These are phyloP conservation scores for Globicephala melas DNA, from an alignment of 2,113 vertebrate genomes.

Conservation along the genomic window DNA sequence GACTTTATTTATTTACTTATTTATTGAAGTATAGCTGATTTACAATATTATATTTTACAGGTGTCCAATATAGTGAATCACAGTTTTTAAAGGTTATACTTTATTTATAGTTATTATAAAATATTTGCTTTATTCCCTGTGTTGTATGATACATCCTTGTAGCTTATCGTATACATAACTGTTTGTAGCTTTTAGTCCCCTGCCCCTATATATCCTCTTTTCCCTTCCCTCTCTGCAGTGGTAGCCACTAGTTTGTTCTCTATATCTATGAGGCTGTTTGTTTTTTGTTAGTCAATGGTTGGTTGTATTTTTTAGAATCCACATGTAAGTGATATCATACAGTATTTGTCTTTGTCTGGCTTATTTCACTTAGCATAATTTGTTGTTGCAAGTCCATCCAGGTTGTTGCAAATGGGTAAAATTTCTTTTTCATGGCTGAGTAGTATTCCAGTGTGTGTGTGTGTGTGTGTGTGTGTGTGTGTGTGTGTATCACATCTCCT, in stretches of 20 bases:
- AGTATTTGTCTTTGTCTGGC: not conserved
- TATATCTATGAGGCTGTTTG: not conserved
- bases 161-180: not conserved
- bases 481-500: not conserved
- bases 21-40: not conserved
- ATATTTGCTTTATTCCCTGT: not conserved
- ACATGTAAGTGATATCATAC: not conserved
- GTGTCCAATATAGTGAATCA: not conserved
- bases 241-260: not conserved
- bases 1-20: not conserved
- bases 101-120: not conserved
- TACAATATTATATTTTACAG: not conserved
- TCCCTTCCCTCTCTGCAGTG: not conserved
- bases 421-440: not conserved
- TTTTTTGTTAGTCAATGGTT: not conserved
- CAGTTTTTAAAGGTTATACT: not conserved
- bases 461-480: not conserved
- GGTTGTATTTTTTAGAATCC: not conserved
- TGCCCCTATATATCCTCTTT: not conserved
- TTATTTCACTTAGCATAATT: not conserved
- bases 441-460: not conserved
- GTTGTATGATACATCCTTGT: too few relatives aligned
- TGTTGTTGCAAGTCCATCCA: not conserved
- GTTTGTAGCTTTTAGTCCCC: not conserved
- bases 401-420: too few relatives aligned